These are phyloP conservation scores for Ladona fulva DNA, from an alignment of 1,140 invertebrate genomes.

Conservation along the genomic window DNA sequence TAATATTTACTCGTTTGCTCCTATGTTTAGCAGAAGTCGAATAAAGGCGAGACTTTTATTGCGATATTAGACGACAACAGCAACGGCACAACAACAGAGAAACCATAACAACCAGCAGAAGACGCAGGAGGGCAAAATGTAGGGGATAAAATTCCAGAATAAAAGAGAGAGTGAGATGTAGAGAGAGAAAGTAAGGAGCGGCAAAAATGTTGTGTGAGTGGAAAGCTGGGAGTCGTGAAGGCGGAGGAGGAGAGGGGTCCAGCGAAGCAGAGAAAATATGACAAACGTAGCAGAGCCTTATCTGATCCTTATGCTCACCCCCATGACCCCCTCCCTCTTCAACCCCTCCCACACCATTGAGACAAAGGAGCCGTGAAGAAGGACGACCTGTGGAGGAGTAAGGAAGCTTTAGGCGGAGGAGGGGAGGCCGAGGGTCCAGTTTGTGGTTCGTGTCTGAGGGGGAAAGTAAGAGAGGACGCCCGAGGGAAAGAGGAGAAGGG, in stretches of 20 bases:
- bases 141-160: too few relatives aligned
- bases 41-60: too few relatives aligned
- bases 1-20: too few relatives aligned
- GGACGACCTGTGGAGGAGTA: too few relatives aligned
- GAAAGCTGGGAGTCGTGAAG: not conserved
- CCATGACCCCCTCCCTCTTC: not conserved
- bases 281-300: not conserved
- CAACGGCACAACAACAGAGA: too few relatives aligned
- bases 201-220: not conserved
- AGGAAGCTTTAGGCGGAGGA: not conserved
- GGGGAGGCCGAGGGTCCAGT: not conserved
- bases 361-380: not conserved
- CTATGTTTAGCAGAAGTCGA: too few relatives aligned
- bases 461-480: too few relatives aligned
- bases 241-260: not conserved
- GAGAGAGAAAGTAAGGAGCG: too few relatives aligned
- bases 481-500: not conserved
- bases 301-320: slow-evolving; percentile 1
- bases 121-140: too few relatives aligned
- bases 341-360: not conserved
- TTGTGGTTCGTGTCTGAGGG: not conserved
- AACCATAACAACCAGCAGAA: too few relatives aligned
- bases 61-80: too few relatives aligned
- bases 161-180: too few relatives aligned
- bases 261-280: not conserved